These are phyloP conservation scores for Hydra vulgaris DNA, from an alignment of 30 jellyfish, hydroid and myxozoan genomes.

Conservation along the genomic window DNA sequence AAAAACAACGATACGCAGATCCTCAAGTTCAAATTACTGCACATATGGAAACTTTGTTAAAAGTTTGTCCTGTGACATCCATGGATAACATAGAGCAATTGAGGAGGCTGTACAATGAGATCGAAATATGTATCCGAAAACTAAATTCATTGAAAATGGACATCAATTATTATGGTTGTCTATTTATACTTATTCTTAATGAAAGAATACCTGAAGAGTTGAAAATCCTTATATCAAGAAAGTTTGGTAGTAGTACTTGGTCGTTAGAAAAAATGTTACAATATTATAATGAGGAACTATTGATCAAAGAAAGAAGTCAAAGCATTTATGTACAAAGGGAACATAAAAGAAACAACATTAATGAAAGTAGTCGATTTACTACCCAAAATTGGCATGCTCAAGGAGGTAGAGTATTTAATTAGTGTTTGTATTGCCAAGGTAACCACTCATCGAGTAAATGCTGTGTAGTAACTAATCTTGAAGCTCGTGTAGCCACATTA, in stretches of 20 bases:
- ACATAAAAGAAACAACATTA: too few species aligned
- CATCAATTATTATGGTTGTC: neutral
- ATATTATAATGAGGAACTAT: neutral
- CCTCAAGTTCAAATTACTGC: conserved; percentile 15
- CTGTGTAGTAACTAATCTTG: too few species aligned
- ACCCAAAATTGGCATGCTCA: too few species aligned
- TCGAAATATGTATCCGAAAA: conserved; percentile 1
- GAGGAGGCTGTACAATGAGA: conserved; percentile 9
- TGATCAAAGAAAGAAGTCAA: neutral
- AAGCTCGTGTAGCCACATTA: too few species aligned
- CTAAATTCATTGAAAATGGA: neutral
- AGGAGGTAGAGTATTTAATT: too few species aligned
- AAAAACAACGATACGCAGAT: neutral
- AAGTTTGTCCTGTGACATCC: too few species aligned
- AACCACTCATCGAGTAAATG: too few species aligned
- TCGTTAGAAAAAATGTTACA: conserved; percentile 2
- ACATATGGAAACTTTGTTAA: conserved; percentile 12
- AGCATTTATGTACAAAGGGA: too few species aligned
- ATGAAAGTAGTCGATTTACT: too few species aligned
- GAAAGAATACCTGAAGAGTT: conserved; percentile 22
- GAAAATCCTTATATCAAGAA: neutral
- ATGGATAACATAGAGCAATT: conserved; percentile 9
- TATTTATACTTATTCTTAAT: too few species aligned
- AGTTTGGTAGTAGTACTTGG: conserved; percentile 12
- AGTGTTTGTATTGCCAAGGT: too few species aligned